Conservation (phyloP, 2,888 invertebrate species). For the Conistra vaccinii region DNA sequence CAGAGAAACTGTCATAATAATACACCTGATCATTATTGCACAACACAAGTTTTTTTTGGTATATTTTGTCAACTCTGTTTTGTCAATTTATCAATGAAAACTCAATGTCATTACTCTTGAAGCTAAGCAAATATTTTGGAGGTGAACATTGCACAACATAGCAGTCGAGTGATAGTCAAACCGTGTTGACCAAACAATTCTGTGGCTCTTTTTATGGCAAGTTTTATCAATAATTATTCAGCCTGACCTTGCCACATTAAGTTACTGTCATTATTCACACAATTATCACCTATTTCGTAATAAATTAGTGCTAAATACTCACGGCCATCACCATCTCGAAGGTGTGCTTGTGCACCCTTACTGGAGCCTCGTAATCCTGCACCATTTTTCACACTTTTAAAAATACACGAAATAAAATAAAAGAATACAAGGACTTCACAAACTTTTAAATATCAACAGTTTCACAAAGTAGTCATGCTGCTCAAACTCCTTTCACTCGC, state of each 20-base stretch:
- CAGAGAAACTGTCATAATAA: background rate
- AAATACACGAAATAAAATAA: constrained; percentile 75
- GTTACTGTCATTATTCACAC: constrained; percentile 36
- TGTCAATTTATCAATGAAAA: constrained; percentile 44
- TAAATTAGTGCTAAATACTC: constrained; percentile 84
- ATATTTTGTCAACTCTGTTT: constrained; percentile 7
- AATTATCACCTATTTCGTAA: constrained; percentile 34
- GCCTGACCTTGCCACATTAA: constrained; percentile 63
- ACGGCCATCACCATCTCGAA: constrained; percentile 99
- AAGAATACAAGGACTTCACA: constrained; percentile 78
- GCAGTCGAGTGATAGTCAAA: constrained; percentile 49
- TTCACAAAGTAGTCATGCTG: constrained; percentile 84
- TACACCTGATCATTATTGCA: background rate
- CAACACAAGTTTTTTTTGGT: background rate
- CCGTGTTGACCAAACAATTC: constrained; percentile 46
- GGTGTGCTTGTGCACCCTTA: constrained; percentile 98
- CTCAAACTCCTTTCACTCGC: constrained; percentile 80
- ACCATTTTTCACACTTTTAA: constrained; percentile 93
- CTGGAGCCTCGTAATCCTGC: constrained; percentile 98
- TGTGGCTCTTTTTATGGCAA: constrained; percentile 34
- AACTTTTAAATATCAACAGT: constrained; percentile 72
- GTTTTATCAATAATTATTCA: constrained; percentile 50
- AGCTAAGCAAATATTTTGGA: constrained; percentile 45
- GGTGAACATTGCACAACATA: constrained; percentile 54
- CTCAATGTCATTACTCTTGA: constrained; percentile 13